phyloP scores from a whole-genome alignment of 2,797 vertebrate genomes.

The Parauchenoglanis punctatus region DNA sequence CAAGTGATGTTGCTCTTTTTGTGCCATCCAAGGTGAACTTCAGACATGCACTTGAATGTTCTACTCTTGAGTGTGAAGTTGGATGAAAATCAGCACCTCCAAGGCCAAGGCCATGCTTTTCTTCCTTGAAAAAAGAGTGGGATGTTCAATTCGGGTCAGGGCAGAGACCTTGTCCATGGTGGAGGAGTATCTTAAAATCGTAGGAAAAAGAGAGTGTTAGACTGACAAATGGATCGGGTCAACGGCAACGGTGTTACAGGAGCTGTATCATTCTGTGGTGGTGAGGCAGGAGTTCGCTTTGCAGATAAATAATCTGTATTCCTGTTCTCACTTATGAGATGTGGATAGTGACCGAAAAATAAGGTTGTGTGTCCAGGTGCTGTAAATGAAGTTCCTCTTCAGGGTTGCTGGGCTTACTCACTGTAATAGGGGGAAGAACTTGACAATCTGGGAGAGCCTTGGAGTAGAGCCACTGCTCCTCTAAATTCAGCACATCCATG shows the following conservation, averaged over 20 bases:
- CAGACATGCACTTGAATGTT: neutral
- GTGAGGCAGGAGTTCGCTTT: neutral
- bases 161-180: constrained; percentile 6
- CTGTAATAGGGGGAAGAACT: neutral
- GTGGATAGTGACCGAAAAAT: neutral
- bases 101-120: neutral
- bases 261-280: neutral
- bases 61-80: neutral
- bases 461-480: neutral
- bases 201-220: neutral
- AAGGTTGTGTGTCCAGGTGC: neutral
- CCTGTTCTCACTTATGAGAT: neutral
- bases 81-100: neutral
- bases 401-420: neutral
- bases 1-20: neutral
- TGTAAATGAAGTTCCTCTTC: neutral
- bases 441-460: neutral
- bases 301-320: neutral
- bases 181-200: neutral
- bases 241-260: neutral
- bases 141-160: neutral
- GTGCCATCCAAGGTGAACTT: neutral
- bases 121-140: neutral
- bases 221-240: neutral
- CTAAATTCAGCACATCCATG: neutral